Conservation (phyloP, 23 tunicate species). For the Styela clava region DNA sequence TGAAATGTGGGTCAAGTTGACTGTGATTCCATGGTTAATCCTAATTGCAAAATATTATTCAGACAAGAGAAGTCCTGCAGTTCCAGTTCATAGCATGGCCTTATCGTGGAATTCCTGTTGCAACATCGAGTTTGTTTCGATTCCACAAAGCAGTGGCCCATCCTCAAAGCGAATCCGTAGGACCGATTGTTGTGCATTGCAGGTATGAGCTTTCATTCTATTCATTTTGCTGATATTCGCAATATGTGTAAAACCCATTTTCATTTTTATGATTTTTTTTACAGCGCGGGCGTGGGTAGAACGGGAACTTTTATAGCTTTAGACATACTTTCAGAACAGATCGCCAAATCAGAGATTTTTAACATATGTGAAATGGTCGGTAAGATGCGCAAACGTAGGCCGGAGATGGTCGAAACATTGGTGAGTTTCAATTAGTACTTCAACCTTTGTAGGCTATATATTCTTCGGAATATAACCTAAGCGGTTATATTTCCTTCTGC, state of each 20-base stretch:
- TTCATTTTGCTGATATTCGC: neutral
- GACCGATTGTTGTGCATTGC: constrained; percentile 52
- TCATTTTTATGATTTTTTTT: neutral
- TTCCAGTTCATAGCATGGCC: constrained; percentile 64
- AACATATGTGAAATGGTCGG: constrained; percentile 6
- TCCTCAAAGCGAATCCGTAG: neutral
- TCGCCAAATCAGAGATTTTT: neutral
- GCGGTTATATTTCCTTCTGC: no score
- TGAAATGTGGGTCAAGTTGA: neutral
- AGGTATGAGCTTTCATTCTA: constrained; percentile 16
- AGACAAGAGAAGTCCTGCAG: constrained; percentile 19
- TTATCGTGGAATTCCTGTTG: constrained; percentile 61
- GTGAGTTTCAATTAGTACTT: constrained; percentile 3
- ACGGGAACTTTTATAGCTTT: constrained; percentile 29
- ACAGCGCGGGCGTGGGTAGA: constrained; percentile 30
- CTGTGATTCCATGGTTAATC: no score
- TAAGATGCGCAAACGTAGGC: constrained; percentile 10
- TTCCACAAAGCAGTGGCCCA: constrained; percentile 16
- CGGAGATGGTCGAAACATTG: constrained; percentile 28
- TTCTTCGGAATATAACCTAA: no score
- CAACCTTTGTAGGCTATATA: neutral
- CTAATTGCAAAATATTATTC: no score
- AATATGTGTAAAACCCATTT: no score
- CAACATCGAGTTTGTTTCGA: constrained; percentile 30
- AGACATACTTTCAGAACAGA: constrained; percentile 13